Evolutionary conservation across 2,797 vertebrate species (phyloP).

Genomic region (Pipistrellus kuhlii): DNA sequence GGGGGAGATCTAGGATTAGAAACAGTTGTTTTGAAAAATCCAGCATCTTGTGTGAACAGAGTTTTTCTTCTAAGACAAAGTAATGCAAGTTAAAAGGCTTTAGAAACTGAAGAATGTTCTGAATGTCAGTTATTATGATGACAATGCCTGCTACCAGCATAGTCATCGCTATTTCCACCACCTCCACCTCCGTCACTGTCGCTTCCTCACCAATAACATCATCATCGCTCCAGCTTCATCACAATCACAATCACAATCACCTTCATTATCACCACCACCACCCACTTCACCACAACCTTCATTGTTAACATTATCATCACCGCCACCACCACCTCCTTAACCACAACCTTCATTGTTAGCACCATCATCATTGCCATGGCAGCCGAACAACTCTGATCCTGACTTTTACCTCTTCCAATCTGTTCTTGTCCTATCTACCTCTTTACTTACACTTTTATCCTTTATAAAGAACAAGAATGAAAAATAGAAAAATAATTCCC

Average conservation of each 20-base stretch:
- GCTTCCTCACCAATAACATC: background rate
- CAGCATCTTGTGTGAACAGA: background rate
- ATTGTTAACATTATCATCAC: background rate
- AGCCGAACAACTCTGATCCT: background rate
- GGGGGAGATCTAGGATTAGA: background rate
- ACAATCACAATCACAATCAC: background rate
- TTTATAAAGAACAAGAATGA: slow-evolving; percentile 36
- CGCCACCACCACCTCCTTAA: too few relatives aligned
- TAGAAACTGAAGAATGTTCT: background rate
- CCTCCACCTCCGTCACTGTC: background rate
- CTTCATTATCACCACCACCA: background rate
- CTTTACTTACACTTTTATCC: background rate
- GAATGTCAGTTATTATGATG: background rate
- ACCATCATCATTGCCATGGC: rapidly evolving
- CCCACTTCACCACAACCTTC: rapidly evolving
- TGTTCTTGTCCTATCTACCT: background rate
- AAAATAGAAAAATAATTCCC: background rate
- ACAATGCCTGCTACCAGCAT: background rate
- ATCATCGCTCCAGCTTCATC: rapidly evolving
- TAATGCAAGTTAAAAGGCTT: background rate
- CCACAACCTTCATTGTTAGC: background rate
- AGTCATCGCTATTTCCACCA: too few relatives aligned
- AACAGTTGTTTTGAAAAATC: slow-evolving; percentile 2
- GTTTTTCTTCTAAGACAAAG: slow-evolving; percentile 18
- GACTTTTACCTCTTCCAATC: background rate